Percentiles rank a stretch among this genome's conserved stretches.
Conservation (phyloP, 2,888 invertebrate genomes). For the Stegophylla sp. region DNA sequence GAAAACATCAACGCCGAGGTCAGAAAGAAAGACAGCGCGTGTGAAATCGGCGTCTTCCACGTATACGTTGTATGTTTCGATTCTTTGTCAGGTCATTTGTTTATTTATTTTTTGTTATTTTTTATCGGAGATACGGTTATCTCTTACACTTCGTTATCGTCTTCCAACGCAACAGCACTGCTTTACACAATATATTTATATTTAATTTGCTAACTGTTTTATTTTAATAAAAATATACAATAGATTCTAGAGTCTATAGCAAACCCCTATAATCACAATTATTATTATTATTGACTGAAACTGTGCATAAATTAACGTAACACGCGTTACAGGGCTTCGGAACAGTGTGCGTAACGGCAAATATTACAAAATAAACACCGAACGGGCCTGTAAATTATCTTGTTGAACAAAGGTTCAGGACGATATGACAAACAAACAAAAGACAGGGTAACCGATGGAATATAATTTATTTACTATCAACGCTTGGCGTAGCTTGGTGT, state of each 20-base stretch:
- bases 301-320: not conserved
- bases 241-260: too few species aligned
- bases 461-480: too few species aligned
- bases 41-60: not conserved
- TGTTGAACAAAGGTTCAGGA: not conserved
- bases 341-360: not conserved
- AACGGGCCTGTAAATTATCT: too few species aligned
- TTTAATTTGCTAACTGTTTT: not conserved
- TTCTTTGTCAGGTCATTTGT: not conserved
- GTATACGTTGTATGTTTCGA: not conserved
- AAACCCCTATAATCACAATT: too few species aligned
- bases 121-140: not conserved
- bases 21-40: constrained; percentile 4
- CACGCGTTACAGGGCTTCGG: not conserved
- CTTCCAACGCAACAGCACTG: too few species aligned
- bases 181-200: not conserved
- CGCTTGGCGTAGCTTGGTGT: too few species aligned
- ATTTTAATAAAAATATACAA: not conserved
- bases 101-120: not conserved
- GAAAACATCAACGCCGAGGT: constrained; percentile 38
- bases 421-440: not conserved
- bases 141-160: not conserved
- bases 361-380: too few species aligned
- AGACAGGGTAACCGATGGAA: not conserved
- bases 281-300: constrained; percentile 4